Conservation (phyloP, 2,888 invertebrate species). For the Nomada fucata region DNA sequence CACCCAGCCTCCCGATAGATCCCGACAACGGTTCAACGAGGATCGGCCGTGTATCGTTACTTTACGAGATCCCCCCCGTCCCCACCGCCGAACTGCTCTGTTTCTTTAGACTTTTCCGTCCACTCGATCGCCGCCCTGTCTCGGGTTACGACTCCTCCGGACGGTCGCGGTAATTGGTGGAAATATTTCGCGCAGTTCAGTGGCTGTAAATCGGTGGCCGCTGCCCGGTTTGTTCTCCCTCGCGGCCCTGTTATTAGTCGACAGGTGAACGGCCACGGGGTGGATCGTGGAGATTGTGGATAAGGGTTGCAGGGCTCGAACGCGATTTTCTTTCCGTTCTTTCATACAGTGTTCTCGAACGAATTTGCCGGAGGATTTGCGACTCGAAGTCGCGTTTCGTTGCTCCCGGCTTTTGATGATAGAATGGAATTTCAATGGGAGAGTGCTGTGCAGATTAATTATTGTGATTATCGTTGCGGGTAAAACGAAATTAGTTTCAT, state of each 20-base stretch:
- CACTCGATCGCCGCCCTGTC: not conserved
- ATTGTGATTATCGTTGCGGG: too few species aligned
- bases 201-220: not conserved
- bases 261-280: not conserved
- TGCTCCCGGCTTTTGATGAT: too few species aligned
- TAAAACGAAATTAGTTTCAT: too few species aligned
- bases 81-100: not conserved
- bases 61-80: not conserved
- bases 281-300: not conserved
- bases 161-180: slow-evolving; percentile 49
- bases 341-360: not conserved
- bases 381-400: too few species aligned
- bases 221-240: not conserved
- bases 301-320: not conserved
- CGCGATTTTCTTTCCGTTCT: not conserved
- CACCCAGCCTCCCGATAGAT: too few species aligned
- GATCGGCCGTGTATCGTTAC: not conserved
- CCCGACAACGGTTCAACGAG: too few species aligned
- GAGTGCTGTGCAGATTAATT: too few species aligned
- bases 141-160: not conserved
- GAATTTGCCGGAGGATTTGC: too few species aligned
- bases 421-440: too few species aligned
- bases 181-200: slow-evolving; percentile 12
- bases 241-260: not conserved
- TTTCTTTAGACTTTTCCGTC: not conserved